Evolutionary conservation across 30 jellyfish, hydroid and myxozoan genomes (phyloP).

Genomic region (Sanderia malayensis): DNA sequence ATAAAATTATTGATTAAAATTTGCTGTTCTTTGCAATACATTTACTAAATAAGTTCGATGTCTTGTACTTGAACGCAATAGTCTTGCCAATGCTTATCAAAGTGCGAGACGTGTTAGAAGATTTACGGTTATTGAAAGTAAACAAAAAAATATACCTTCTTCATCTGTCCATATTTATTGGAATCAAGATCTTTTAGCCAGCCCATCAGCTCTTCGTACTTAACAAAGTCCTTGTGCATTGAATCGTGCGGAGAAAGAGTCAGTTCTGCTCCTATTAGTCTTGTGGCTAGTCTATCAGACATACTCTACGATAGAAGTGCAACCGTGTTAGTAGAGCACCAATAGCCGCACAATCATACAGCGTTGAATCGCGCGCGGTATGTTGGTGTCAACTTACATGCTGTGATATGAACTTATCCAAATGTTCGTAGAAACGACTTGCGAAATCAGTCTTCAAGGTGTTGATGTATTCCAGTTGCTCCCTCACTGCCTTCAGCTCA

Average conservation of each 20-base stretch:
- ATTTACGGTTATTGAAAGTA: no score
- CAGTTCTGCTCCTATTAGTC: slow-evolving; percentile 62
- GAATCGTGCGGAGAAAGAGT: slow-evolving; percentile 84
- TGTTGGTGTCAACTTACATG: no score
- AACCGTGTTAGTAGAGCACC: no score
- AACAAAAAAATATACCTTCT: slow-evolving; percentile 39
- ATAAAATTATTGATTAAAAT: no score
- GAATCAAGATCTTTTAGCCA: slow-evolving; percentile 92
- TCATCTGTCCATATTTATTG: slow-evolving; percentile 66
- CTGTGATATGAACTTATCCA: slow-evolving; percentile 83
- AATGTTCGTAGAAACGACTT: slow-evolving; percentile 69
- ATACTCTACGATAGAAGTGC: slow-evolving; percentile 43
- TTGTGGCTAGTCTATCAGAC: slow-evolving; percentile 57
- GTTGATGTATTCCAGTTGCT: slow-evolving; percentile 62
- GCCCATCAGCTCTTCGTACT: slow-evolving; percentile 89
- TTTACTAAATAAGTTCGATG: no score
- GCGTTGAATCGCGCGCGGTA: no score
- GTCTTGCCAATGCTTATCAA: no score
- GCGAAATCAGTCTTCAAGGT: slow-evolving; percentile 79
- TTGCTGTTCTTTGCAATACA: no score
- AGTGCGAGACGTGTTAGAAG: no score
- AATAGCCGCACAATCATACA: no score
- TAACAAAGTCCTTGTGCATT: slow-evolving; percentile 79
- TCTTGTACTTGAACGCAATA: no score
- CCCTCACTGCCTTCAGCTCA: slow-evolving; percentile 84